phyloP scores from a whole-genome alignment of 2,113 vertebrate genomes.

The Glareola pratincola region DNA sequence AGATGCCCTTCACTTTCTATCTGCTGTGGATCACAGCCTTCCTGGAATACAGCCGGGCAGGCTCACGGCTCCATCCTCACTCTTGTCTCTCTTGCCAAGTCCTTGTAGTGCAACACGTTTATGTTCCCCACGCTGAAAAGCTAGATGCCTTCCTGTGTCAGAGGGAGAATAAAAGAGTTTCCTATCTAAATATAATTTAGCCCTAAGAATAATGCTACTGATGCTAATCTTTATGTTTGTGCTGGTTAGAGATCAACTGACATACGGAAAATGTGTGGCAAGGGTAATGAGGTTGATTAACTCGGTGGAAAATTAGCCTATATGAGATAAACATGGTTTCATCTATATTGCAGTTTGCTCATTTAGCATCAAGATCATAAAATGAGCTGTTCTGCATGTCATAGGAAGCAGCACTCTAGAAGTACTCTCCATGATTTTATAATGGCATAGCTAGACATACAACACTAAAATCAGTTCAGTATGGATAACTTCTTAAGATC shows the following conservation, averaged over 20 bases:
- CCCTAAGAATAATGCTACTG: not conserved
- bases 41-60: not conserved
- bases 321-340: not conserved
- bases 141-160: fast-evolving
- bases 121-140: not conserved
- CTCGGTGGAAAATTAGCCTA: not conserved
- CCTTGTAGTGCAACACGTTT: fast-evolving
- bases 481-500: not conserved
- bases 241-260: not conserved
- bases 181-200: not conserved
- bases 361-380: not conserved
- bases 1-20: not conserved
- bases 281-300: not conserved
- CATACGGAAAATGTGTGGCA: not conserved
- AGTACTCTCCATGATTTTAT: not conserved
- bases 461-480: not conserved
- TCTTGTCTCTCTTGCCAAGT: fast-evolving
- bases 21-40: not conserved
- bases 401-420: not conserved
- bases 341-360: not conserved
- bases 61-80: not conserved
- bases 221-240: not conserved
- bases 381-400: not conserved
- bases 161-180: not conserved
- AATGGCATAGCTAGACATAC: not conserved